A percentile compares a stretch with the other conserved stretches of the same genome.
These are phyloP conservation scores for Atta cephalotes DNA, from an alignment of 1,140 invertebrate genomes.

Conservation along the genomic window DNA sequence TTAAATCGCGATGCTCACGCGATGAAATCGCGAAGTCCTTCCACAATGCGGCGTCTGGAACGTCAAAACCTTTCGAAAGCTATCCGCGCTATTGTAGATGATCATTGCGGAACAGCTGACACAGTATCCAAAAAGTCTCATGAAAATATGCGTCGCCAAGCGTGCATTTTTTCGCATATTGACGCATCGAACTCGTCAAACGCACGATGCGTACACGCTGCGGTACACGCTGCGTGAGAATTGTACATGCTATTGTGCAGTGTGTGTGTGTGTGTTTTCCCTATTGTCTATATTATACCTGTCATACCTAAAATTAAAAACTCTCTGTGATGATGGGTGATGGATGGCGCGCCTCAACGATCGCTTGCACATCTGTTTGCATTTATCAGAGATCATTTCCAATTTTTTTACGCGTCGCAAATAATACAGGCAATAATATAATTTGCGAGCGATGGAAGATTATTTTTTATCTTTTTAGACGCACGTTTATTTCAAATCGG, in stretches of 20 bases:
- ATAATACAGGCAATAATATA: background rate
- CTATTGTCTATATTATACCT: background rate
- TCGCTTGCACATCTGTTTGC: background rate
- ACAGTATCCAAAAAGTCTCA: slow-evolving; percentile 2
- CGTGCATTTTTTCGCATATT: slow-evolving; percentile 15
- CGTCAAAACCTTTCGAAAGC: slow-evolving; percentile 22
- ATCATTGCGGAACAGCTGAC: slow-evolving; percentile 3
- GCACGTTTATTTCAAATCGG: background rate
- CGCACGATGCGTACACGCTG: background rate
- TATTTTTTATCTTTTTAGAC: background rate
- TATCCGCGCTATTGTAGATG: background rate
- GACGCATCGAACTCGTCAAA: background rate
- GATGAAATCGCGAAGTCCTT: background rate
- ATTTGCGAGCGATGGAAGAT: background rate
- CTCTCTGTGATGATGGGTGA: too few relatives aligned
- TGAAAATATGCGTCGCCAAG: background rate
- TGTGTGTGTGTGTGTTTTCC: background rate
- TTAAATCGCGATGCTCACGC: background rate
- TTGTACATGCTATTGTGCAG: background rate
- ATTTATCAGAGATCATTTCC: background rate
- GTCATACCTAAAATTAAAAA: slow-evolving; percentile 42
- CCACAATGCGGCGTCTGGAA: background rate
- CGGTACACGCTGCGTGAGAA: background rate
- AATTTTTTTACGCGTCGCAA: background rate
- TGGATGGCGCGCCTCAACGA: background rate